Conservation (phyloP, 2,797 vertebrate species). For the Psittacula echo region DNA sequence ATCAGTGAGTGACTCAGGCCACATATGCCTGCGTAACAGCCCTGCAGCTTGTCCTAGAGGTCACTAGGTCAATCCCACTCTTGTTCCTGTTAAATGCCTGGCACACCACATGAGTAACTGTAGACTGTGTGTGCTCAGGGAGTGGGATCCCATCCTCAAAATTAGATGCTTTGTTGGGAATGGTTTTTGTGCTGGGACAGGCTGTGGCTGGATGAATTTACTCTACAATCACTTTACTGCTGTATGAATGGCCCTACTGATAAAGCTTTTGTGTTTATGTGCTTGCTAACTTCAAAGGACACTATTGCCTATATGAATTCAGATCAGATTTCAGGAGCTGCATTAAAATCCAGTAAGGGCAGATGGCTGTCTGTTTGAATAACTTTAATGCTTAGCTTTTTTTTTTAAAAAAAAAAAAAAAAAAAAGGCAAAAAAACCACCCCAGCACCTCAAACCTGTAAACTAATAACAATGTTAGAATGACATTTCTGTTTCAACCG, state of each 20-base stretch:
- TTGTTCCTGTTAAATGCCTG: background rate
- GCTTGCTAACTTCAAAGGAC: slow-evolving; percentile 66
- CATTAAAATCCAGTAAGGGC: slow-evolving; percentile 46
- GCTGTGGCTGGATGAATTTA: slow-evolving; percentile 27
- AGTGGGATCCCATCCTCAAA: slow-evolving; percentile 11
- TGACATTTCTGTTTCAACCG: background rate
- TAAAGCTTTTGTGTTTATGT: slow-evolving; percentile 60
- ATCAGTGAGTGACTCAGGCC: background rate
- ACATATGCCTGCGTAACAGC: background rate
- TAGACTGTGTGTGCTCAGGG: background rate
- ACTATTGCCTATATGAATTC: slow-evolving; percentile 52
- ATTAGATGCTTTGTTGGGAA: slow-evolving; percentile 19
- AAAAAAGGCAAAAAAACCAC: no score
- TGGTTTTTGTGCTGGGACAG: slow-evolving; percentile 11
- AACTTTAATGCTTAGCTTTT: slow-evolving; percentile 47
- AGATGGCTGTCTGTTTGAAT: slow-evolving; percentile 68
- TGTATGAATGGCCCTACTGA: slow-evolving; percentile 64
- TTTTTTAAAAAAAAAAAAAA: background rate
- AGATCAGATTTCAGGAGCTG: slow-evolving; percentile 63
- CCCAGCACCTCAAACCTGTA: background rate
- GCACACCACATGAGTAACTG: background rate
- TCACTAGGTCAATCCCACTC: background rate
- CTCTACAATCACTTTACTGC: background rate
- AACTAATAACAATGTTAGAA: background rate
- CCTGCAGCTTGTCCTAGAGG: slow-evolving; percentile 8